Percentiles rank a stretch among this genome's conserved stretches.
phyloP scores from a whole-genome alignment of 2,113 vertebrate species.

The Podarcis cretensis region DNA sequence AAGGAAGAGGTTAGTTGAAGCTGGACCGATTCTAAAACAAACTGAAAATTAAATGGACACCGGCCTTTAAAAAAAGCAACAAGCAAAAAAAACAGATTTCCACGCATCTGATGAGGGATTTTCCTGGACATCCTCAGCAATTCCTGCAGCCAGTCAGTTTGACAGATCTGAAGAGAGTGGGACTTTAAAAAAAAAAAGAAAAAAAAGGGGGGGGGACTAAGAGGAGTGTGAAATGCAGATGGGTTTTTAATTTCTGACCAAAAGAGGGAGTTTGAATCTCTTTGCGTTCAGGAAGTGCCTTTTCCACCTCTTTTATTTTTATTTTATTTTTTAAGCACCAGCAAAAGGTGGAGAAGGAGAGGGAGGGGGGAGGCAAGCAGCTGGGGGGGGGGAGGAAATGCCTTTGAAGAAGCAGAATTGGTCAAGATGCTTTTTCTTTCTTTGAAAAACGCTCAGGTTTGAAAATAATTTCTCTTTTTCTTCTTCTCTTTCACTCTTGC shows the following conservation, averaged over 20 bases:
- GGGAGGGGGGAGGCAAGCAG: too few relatives aligned
- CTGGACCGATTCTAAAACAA: not conserved
- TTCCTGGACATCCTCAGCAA: not conserved
- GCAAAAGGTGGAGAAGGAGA: not conserved
- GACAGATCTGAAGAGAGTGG: not conserved
- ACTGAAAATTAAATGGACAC: not conserved
- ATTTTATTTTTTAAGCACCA: not conserved
- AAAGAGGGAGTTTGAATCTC: not conserved
- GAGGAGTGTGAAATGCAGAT: not conserved
- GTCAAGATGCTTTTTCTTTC: not conserved
- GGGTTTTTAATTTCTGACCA: not conserved
- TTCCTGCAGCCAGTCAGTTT: not conserved
- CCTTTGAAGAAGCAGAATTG: not conserved
- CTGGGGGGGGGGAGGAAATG: not conserved
- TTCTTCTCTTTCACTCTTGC: too few relatives aligned
- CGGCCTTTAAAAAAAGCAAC: not conserved
- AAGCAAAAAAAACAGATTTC: not conserved
- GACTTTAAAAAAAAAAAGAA: not conserved
- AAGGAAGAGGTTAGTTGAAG: slow-evolving; percentile 5
- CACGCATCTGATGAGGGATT: not conserved
- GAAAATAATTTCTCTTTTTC: not conserved
- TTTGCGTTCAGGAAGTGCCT: not conserved
- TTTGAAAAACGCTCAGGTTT: too few relatives aligned
- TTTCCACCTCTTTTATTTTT: too few relatives aligned
- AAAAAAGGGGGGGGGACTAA: too few relatives aligned